Conservation (phyloP, 2,888 invertebrate species). For the Megaustenia siamemsis region DNA sequence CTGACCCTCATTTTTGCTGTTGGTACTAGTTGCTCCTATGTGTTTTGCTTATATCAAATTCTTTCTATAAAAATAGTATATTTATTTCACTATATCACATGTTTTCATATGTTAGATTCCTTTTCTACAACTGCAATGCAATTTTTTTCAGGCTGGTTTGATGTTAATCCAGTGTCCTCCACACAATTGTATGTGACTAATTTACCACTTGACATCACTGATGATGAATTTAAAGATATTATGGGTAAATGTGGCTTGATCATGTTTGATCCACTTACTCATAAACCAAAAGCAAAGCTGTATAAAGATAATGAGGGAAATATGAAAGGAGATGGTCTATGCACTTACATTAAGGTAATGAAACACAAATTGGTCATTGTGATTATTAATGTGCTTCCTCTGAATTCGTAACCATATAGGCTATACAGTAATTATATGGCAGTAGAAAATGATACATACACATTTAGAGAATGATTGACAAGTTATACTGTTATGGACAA, state of each 20-base stretch:
- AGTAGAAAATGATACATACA: no score
- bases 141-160: constrained; percentile 90
- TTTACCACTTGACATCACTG: constrained; percentile 91
- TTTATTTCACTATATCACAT: no score
- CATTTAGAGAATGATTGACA: no score
- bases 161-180: constrained; percentile 91
- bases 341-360: constrained; percentile 94
- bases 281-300: constrained; percentile 91
- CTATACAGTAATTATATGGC: no score
- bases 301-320: constrained; percentile 90
- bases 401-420: no score
- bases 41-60: no score
- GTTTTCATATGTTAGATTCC: background rate
- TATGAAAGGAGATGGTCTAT: constrained; percentile 96
- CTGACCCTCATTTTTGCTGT: no score
- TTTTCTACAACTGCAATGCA: background rate
- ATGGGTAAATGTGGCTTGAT: constrained; percentile 98
- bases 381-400: background rate
- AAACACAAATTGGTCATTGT: background rate
- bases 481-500: no score
- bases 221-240: constrained; percentile 90
- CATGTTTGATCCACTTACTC: constrained; percentile 89
- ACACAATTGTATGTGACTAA: constrained; percentile 98
- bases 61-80: no score
- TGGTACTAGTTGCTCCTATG: no score